phyloP scores from a whole-genome alignment of 2,113 vertebrate genomes.

The Ploceus nigricollis region DNA sequence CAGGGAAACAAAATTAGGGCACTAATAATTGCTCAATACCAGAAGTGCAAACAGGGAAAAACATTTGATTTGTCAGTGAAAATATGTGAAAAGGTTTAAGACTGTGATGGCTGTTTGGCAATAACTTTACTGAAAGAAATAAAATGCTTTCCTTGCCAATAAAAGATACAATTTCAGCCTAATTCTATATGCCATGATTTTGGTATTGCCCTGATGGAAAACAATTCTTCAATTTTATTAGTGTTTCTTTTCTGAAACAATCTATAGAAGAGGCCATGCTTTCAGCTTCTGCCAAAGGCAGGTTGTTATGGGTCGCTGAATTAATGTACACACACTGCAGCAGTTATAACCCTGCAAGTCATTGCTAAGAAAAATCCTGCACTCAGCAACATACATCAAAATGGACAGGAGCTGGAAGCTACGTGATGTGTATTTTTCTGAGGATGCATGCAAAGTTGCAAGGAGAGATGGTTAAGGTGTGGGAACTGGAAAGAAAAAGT shows the following conservation, averaged over 20 bases:
- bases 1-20: background rate
- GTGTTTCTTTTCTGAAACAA: background rate
- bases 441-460: background rate
- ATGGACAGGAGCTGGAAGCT: background rate
- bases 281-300: background rate
- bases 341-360: background rate
- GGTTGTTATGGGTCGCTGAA: background rate
- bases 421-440: background rate
- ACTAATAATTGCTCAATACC: background rate
- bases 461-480: background rate
- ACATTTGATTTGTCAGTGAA: background rate
- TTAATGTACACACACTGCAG: rapidly evolving
- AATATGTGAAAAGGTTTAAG: background rate
- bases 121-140: background rate
- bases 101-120: background rate
- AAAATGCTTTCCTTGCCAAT: background rate
- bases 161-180: background rate
- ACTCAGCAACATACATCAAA: background rate
- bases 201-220: background rate
- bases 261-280: rapidly evolving
- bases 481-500: background rate
- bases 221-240: background rate
- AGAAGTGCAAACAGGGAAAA: background rate
- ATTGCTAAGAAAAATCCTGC: background rate
- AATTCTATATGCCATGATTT: background rate